Conservation (phyloP, 1,140 invertebrate genomes). For the Caerostris darwini region DNA sequence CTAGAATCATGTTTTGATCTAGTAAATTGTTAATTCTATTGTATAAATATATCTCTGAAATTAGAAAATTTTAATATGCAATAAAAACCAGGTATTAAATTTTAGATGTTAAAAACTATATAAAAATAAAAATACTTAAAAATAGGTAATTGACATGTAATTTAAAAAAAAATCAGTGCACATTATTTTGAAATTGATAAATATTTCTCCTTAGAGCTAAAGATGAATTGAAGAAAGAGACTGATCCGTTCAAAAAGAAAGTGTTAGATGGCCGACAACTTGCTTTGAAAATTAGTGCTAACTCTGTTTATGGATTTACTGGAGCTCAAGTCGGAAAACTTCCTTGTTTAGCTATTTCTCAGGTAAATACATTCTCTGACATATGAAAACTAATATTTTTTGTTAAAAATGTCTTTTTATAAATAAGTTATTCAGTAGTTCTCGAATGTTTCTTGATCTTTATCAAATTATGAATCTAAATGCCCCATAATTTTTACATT, state of each 20-base stretch:
- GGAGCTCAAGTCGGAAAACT: slow-evolving; percentile 99
- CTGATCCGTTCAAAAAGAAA: slow-evolving; percentile 95
- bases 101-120: no score
- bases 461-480: neutral
- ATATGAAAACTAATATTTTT: neutral
- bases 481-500: no score
- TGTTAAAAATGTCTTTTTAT: neutral
- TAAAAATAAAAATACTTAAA: no score
- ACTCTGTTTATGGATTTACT: slow-evolving; percentile 99
- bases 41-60: no score
- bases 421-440: neutral
- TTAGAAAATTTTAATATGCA: no score
- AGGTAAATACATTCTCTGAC: slow-evolving; percentile 81
- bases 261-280: slow-evolving; percentile 98
- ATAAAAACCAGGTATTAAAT: no score
- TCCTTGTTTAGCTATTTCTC: slow-evolving; percentile 98
- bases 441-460: neutral
- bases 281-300: slow-evolving; percentile 99
- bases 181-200: neutral
- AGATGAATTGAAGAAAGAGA: slow-evolving; percentile 94
- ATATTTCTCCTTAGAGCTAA: slow-evolving; percentile 85
- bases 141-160: no score
- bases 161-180: neutral
- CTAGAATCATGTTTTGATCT: no score
- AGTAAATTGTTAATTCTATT: no score